Evolutionary conservation across 2,113 vertebrate genomes (phyloP).

Genomic region (Daboia siamensis): DNA sequence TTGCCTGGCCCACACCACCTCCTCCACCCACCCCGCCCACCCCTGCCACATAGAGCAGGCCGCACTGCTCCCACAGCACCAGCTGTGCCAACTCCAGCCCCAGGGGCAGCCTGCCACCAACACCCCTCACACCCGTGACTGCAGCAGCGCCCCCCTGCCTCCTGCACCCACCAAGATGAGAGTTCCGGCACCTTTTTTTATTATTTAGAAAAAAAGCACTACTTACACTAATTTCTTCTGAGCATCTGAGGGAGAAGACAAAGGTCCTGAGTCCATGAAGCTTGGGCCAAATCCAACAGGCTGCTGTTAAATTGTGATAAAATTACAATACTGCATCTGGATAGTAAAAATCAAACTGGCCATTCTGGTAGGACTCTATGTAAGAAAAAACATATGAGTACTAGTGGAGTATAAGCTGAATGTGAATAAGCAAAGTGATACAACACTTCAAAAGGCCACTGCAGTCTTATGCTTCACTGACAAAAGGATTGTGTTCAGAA

Average conservation of each 20-base stretch:
- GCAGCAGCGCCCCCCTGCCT: too few species aligned
- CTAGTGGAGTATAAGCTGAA: neutral
- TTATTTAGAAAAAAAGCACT: too few species aligned
- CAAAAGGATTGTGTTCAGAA: neutral
- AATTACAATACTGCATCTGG: neutral
- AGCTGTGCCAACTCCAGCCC: too few species aligned
- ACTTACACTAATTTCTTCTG: neutral
- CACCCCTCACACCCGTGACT: too few species aligned
- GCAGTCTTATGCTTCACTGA: neutral
- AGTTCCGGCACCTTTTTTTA: too few species aligned
- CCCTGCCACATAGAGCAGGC: too few species aligned
- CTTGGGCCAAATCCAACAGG: neutral
- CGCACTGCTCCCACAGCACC: too few species aligned
- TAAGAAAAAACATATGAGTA: neutral
- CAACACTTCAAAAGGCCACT: neutral
- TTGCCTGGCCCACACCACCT: too few species aligned
- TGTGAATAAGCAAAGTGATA: neutral
- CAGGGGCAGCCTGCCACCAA: too few species aligned
- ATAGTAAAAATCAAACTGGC: neutral
- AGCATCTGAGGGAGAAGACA: neutral
- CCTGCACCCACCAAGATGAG: too few species aligned
- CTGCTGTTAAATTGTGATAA: neutral
- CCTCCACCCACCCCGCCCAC: too few species aligned
- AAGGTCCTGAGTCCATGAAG: neutral
- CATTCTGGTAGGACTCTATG: neutral